Conservation (phyloP, 1,140 invertebrate genomes). For the Ptiloglossa arizonensis region DNA sequence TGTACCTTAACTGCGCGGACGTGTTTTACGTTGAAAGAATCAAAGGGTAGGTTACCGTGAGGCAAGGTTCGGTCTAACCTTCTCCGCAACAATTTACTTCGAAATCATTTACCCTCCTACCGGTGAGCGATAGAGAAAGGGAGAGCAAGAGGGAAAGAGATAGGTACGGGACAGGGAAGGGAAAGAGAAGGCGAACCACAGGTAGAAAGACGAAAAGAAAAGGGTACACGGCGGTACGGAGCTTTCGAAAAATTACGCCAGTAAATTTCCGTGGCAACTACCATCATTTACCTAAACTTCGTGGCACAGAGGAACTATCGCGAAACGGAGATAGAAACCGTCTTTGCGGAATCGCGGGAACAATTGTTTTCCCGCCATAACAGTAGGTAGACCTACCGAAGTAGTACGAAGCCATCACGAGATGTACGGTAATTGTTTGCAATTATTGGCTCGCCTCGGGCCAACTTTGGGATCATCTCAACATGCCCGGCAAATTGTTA, state of each 20-base stretch:
- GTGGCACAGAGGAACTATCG: conserved; percentile 53
- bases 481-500: conserved; percentile 62
- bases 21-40: conserved; percentile 65
- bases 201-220: conserved; percentile 23
- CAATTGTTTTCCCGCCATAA: conserved; percentile 69
- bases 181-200: conserved; percentile 27
- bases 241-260: conserved; percentile 77
- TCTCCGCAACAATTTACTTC: conserved; percentile 69
- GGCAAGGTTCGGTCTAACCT: conserved; percentile 47
- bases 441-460: conserved; percentile 67
- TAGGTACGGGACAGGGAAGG: conserved; percentile 6
- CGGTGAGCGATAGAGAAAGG: conserved; percentile 36
- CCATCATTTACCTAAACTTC: conserved; percentile 78
- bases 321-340: conserved; percentile 58
- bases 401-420: conserved; percentile 53
- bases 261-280: conserved; percentile 77
- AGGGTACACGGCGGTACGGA: conserved; percentile 50
- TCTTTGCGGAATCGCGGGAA: conserved; percentile 61
- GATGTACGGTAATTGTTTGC: conserved; percentile 71
- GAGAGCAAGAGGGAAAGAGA: conserved; percentile 27
- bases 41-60: conserved; percentile 50
- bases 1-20: conserved; percentile 57
- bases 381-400: conserved; percentile 50
- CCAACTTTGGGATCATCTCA: conserved; percentile 61
- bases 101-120: conserved; percentile 68